phyloP scores from a whole-genome alignment of 1,140 invertebrate species.

The Danaus melanippus region DNA sequence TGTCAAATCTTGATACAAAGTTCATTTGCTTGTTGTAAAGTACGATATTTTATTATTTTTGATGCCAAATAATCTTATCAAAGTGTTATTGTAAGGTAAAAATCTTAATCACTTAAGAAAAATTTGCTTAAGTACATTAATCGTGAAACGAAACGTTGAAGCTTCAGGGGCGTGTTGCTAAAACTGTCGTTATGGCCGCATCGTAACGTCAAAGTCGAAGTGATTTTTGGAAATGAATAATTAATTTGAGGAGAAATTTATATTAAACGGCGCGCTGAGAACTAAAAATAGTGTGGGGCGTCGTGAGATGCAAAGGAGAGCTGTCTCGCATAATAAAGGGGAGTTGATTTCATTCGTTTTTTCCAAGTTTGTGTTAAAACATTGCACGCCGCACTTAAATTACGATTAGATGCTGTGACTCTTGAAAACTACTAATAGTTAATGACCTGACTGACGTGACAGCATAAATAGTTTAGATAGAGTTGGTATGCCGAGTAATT shows the following conservation, averaged over 20 bases:
- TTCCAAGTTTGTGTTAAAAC: conserved; percentile 29
- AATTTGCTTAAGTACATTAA: conserved; percentile 4
- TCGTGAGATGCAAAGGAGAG: conserved; percentile 68
- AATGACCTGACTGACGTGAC: conserved; percentile 40
- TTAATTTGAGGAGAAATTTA: conserved; percentile 39
- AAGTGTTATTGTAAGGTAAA: neutral
- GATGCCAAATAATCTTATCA: conserved; percentile 3
- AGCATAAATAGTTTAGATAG: conserved; percentile 23
- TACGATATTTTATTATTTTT: conserved; percentile 1
- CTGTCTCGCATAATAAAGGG: conserved; percentile 61
- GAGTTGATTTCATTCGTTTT: conserved; percentile 46
- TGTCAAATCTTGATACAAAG: too few relatives aligned
- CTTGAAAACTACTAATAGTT: conserved; percentile 30
- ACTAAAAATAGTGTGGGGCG: conserved; percentile 37
- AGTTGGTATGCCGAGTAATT: neutral
- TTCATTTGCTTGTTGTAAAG: too few relatives aligned
- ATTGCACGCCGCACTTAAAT: conserved; percentile 43
- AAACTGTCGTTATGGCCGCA: conserved; percentile 54
- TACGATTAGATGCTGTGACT: conserved; percentile 33
- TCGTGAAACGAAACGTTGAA: conserved; percentile 30
- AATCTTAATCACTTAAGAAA: neutral
- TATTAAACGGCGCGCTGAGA: conserved; percentile 33
- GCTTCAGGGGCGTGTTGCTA: conserved; percentile 45
- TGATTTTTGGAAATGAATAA: conserved; percentile 42
- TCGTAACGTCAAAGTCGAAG: conserved; percentile 52